A percentile compares a stretch with the other conserved stretches of the same genome.
These are phyloP conservation scores for Camptogramma bilineatum DNA, from an alignment of 2,888 invertebrate species.

Conservation along the genomic window DNA sequence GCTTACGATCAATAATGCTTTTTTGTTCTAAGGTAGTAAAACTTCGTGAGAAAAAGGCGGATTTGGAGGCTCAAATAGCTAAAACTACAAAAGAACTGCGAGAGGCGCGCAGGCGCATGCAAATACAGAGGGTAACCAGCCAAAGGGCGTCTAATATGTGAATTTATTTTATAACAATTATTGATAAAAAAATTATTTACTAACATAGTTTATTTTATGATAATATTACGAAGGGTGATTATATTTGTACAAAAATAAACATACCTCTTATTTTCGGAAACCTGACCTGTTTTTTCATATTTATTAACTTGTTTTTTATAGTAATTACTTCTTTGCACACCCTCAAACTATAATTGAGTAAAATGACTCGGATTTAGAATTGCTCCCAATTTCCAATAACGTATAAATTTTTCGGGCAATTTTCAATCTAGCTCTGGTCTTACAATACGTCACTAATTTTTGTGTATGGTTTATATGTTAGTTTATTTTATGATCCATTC, in stretches of 20 bases:
- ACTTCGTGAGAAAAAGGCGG: slow-evolving; percentile 60
- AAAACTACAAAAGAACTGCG: slow-evolving; percentile 56
- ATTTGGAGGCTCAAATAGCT: slow-evolving; percentile 58
- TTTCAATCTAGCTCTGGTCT: too few species aligned
- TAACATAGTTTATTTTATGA: not conserved
- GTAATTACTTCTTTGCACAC: not conserved
- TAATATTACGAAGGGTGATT: not conserved
- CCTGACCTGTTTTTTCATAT: not conserved
- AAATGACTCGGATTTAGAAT: too few species aligned
- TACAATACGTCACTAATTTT: too few species aligned
- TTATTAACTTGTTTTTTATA: not conserved
- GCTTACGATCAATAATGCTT: not conserved
- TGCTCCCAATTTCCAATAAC: too few species aligned
- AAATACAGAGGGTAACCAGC: slow-evolving; percentile 26
- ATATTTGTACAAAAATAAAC: not conserved
- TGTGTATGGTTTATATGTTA: too few species aligned
- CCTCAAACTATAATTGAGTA: too few species aligned
- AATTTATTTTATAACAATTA: slow-evolving; percentile 4
- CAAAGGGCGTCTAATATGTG: slow-evolving; percentile 2
- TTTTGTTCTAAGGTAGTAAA: slow-evolving; percentile 55
- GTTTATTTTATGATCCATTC: too few species aligned
- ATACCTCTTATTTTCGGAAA: not conserved
- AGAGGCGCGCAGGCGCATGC: slow-evolving; percentile 60
- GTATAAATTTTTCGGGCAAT: too few species aligned
- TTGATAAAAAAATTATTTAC: not conserved